Evolutionary conservation across 2,888 invertebrate species (phyloP), one percentile per base, ranked within the genome.

Genomic region (Scaptomyza parva): DNA sequence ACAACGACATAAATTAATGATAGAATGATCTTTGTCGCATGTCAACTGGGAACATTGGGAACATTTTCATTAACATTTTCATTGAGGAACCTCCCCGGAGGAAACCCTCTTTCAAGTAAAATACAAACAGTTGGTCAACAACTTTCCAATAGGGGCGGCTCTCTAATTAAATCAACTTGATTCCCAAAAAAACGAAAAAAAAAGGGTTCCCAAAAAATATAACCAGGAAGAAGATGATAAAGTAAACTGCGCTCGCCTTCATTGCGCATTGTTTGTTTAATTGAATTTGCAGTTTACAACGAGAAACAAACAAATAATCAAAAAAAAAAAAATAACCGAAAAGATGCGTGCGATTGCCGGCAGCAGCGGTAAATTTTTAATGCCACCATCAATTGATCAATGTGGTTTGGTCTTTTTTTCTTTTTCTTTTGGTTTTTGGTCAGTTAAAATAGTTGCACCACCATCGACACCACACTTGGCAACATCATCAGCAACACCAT

Each of bases 401-500:
- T 67, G 60, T 63, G 59, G 40, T 39, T 14, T 30, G 8, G n/a
- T n/a, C n/a, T n/a, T n/a, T n/a, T n/a, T n/a, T n/a, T n/a, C n/a
- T n/a, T n/a, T n/a, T n/a, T n/a, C n/a, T n/a, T 26, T 39, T 14
- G 37, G 11, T 28, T 20, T 20, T 22, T 57, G 57, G 37, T 14
- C 35, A 61, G 33, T 33, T n/a, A n/a, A 33, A 7, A 33, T n/a
- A 12, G n/a, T n/a, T 3, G 40, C 35, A 18, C 9, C 18, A 40
- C 18, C 12, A 40, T 12, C n/a, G n/a, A n/a, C 18, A 33, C 26
- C 45, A n/a, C 26, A 7, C 9, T 5, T n/a, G n/a, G 4, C 4
- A 8, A 22, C 35, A 50, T 41, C 48, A 84, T 84, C 84, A 68
- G 80, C 86, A 59, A 86, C 84, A 84, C 84, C 88, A 84, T 84